These are phyloP conservation scores for Mormyrus lacerda DNA, from an alignment of 2,113 vertebrate genomes.

Conservation along the genomic window DNA sequence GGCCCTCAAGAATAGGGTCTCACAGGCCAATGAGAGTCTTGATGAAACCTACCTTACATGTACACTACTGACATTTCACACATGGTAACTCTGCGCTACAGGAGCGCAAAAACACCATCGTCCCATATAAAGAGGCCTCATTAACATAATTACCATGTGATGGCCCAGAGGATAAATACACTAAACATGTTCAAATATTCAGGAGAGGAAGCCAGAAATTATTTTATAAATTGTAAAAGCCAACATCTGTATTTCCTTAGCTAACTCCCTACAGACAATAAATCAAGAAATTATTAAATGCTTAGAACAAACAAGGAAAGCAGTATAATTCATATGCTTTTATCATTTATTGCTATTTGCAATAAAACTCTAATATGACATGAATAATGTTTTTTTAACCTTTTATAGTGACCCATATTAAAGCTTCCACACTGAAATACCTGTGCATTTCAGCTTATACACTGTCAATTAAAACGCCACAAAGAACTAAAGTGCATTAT, in stretches of 20 bases:
- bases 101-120: background rate
- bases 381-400: background rate
- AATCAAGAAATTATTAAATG: constrained; percentile 12
- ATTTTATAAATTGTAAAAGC: constrained; percentile 10
- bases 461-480: background rate
- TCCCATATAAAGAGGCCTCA: background rate
- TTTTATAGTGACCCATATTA: background rate
- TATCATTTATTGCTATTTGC: background rate
- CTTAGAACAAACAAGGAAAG: constrained; percentile 5
- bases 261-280: background rate
- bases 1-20: constrained; percentile 2
- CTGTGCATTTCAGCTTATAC: background rate
- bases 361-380: background rate
- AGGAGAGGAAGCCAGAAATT: background rate
- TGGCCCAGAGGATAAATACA: background rate
- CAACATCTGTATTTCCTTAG: constrained; percentile 11
- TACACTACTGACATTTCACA: background rate
- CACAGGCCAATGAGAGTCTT: constrained; percentile 11
- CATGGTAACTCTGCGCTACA: background rate
- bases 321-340: background rate
- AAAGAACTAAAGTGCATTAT: background rate
- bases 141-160: constrained; percentile 14
- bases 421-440: background rate
- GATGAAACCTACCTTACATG: background rate
- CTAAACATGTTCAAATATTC: constrained; percentile 10